Conservation (phyloP, 2,113 vertebrate genomes). For the Thermophis baileyi region DNA sequence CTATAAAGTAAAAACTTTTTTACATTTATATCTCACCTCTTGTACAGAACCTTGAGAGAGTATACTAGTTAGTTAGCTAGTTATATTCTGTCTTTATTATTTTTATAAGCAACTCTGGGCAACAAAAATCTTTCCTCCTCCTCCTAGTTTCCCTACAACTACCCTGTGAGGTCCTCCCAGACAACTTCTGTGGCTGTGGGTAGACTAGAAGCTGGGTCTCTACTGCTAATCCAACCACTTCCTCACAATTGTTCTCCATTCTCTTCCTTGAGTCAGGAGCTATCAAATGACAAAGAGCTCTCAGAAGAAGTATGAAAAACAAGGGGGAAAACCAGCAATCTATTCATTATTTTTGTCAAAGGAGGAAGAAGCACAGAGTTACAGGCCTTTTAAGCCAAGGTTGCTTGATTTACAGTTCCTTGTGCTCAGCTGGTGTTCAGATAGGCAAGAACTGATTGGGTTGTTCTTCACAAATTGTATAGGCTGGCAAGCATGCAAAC, state of each 20-base stretch:
- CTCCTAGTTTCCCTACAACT: neutral
- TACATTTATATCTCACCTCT: neutral
- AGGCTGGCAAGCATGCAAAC: neutral
- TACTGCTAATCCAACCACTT: neutral
- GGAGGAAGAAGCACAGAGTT: neutral
- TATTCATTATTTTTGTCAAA: neutral
- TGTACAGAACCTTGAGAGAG: neutral
- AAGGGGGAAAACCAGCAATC: neutral
- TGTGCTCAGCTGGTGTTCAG: neutral
- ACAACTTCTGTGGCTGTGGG: neutral
- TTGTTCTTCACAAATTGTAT: neutral
- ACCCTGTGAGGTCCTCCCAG: neutral
- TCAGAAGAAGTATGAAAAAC: neutral
- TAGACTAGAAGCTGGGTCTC: neutral
- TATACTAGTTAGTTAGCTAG: neutral
- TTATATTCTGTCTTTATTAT: neutral
- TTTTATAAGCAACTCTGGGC: neutral
- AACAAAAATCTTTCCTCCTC: neutral
- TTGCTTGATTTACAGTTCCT: neutral
- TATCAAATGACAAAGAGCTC: neutral
- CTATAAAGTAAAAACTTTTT: neutral
- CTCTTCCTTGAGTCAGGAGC: neutral
- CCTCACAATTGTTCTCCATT: neutral
- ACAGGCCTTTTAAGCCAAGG: neutral
- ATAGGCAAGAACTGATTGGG: neutral